phyloP scores from a whole-genome alignment of 2,113 vertebrate genomes.

The Uropsilus gracilis region DNA sequence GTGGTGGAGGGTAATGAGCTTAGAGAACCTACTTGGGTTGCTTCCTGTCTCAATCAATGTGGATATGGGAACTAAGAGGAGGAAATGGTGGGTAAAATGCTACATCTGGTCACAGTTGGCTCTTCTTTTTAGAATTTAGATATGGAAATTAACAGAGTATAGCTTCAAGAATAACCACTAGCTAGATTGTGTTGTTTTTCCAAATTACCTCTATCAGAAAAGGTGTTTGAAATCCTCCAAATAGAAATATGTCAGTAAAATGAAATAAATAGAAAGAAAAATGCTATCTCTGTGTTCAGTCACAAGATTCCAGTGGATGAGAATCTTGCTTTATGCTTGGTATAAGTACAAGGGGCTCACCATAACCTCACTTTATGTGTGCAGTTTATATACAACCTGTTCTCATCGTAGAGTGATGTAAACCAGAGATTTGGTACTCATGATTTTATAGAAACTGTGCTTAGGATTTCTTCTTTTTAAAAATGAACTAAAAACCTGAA shows the following conservation, averaged over 20 bases:
- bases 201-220: background rate
- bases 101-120: no score
- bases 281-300: background rate
- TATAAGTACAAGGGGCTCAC: background rate
- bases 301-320: background rate
- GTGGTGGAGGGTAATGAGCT: no score
- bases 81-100: background rate
- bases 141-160: background rate
- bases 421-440: slow-evolving; percentile 1
- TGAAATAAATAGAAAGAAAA: background rate
- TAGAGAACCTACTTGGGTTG: accelerated
- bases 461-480: slow-evolving; percentile 15
- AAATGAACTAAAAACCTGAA: slow-evolving; percentile 1
- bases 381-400: background rate
- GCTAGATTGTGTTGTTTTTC: background rate
- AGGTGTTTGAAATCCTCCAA: background rate
- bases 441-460: slow-evolving; percentile 45
- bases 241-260: background rate
- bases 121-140: background rate
- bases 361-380: background rate
- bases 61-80: accelerated
- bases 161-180: background rate
- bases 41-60: background rate
- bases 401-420: background rate
- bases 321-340: background rate